Percentiles rank a stretch among this genome's conserved stretches.
phyloP scores from a whole-genome alignment of 1,140 invertebrate genomes.

The Chironomus tepperi region DNA sequence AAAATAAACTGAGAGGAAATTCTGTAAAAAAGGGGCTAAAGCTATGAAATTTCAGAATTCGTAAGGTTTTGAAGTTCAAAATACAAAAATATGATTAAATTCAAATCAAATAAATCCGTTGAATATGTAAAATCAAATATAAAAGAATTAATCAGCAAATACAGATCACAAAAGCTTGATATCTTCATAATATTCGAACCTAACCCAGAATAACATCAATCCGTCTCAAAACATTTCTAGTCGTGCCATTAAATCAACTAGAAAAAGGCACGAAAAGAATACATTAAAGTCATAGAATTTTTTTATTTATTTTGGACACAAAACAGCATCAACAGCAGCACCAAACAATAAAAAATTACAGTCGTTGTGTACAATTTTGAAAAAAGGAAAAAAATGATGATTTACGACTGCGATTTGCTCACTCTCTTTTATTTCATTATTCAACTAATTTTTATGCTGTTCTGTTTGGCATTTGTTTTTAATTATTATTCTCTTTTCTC shows the following conservation, averaged over 20 bases:
- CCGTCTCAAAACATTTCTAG: no score
- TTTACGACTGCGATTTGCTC: conserved; percentile 1
- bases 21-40: no score
- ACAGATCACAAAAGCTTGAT: no score
- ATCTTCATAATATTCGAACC: no score
- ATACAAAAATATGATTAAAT: no score
- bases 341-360: not conserved
- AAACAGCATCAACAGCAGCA: not conserved
- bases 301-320: not conserved
- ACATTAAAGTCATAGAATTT: not conserved
- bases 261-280: not conserved
- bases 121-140: no score
- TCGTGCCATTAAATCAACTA: not conserved
- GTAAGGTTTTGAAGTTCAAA: no score
- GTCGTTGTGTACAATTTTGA: not conserved
- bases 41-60: no score
- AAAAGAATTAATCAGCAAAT: no score
- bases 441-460: conserved; percentile 7
- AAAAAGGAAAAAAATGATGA: not conserved
- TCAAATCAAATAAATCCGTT: no score
- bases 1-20: no score
- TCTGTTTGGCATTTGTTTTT: not conserved
- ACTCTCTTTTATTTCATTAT: not conserved
- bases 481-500: not conserved
- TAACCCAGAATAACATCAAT: no score